Evolutionary conservation across 2,888 invertebrate species (phyloP).

Genomic region (Blastobasis lacticolella): DNA sequence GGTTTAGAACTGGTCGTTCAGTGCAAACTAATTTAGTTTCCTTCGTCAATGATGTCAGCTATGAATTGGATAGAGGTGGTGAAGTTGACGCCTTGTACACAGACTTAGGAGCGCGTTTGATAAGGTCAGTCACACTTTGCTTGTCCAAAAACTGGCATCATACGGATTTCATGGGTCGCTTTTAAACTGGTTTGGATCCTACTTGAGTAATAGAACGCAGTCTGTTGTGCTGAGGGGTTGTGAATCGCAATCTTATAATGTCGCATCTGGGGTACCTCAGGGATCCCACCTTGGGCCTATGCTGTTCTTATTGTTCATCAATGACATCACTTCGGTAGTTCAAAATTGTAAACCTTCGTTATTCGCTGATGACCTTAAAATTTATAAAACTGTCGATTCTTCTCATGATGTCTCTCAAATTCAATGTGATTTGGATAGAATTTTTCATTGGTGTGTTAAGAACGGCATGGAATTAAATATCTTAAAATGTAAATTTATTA

Average conservation of each 20-base stretch:
- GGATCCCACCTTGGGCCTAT: too few species aligned
- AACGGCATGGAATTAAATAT: too few species aligned
- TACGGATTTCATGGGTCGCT: not conserved
- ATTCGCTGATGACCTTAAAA: too few species aligned
- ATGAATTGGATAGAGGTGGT: not conserved
- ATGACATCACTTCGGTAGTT: too few species aligned
- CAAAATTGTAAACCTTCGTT: too few species aligned
- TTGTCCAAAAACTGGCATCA: not conserved
- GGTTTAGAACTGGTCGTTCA: not conserved
- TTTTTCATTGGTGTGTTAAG: too few species aligned
- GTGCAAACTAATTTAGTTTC: not conserved
- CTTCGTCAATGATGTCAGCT: not conserved
- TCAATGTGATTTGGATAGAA: too few species aligned
- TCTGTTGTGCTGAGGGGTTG: not conserved
- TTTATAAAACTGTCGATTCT: too few species aligned
- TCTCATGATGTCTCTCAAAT: too few species aligned
- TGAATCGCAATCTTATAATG: not conserved
- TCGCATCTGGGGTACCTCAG: not conserved
- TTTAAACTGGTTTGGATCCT: not conserved
- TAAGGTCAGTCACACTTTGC: not conserved
- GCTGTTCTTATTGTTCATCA: not conserved
- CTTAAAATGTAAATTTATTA: too few species aligned
- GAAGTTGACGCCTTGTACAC: not conserved
- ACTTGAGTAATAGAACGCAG: not conserved
- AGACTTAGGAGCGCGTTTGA: not conserved